These are phyloP conservation scores for Meloidogyne floridensis DNA, from an alignment of 1,140 invertebrate species.

Conservation along the genomic window DNA sequence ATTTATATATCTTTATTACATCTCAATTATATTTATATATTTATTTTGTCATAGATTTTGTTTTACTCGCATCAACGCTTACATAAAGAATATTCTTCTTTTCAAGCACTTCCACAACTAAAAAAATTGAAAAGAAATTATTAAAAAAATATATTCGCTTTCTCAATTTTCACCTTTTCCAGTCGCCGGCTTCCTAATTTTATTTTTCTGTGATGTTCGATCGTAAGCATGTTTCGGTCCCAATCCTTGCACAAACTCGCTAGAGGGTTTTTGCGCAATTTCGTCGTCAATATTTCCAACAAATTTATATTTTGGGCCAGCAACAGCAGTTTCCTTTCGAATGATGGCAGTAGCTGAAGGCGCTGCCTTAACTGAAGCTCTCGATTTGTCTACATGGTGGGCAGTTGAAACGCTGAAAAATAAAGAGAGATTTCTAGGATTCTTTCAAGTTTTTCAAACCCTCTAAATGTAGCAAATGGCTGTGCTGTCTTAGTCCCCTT, in stretches of 20 bases:
- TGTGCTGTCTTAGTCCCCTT: neutral
- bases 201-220: neutral
- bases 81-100: neutral
- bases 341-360: neutral
- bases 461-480: neutral
- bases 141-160: too few relatives aligned
- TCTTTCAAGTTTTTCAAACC: neutral
- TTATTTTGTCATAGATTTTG: neutral
- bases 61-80: constrained; percentile 8
- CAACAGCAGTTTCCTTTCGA: neutral
- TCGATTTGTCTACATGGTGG: neutral
- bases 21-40: neutral
- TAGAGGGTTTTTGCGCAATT: neutral
- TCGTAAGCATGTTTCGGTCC: neutral
- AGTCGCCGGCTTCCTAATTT: neutral
- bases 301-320: neutral
- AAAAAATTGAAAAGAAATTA: neutral
- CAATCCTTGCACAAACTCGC: neutral
- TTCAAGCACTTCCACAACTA: neutral
- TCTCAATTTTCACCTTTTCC: neutral
- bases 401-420: neutral
- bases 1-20: neutral
- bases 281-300: neutral
- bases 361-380: neutral
- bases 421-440: neutral